phyloP scores from a whole-genome alignment of 2,113 vertebrate species.

The Semnornis frantzii region DNA sequence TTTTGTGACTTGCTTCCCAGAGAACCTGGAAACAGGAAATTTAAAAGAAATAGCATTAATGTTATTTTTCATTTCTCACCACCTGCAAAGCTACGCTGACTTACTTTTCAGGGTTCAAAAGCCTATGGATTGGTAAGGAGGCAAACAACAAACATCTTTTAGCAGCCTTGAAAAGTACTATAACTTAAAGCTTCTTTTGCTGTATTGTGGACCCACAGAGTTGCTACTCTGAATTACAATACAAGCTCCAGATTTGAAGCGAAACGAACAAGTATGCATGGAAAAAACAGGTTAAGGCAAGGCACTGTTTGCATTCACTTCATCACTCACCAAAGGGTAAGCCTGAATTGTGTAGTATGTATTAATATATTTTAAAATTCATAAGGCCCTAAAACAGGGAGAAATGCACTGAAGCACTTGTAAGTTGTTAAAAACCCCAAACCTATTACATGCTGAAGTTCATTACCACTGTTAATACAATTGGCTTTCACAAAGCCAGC shows the following conservation, averaged over 20 bases:
- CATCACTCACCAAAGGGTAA: not conserved
- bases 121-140: not conserved
- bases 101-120: slow-evolving; percentile 19
- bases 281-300: not conserved
- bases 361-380: not conserved
- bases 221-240: not conserved
- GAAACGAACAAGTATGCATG: not conserved
- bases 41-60: slow-evolving; percentile 31
- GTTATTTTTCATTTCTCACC: not conserved
- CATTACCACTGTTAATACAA: slow-evolving; percentile 55
- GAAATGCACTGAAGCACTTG: slow-evolving; percentile 9
- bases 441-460: slow-evolving; percentile 5
- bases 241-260: not conserved
- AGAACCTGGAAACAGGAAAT: not conserved
- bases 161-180: not conserved
- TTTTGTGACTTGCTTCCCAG: slow-evolving; percentile 5
- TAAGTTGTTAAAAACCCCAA: not conserved
- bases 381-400: not conserved
- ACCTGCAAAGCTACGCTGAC: slow-evolving; percentile 10
- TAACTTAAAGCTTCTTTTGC: not conserved
- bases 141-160: slow-evolving; percentile 36
- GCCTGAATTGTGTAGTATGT: not conserved
- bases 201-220: not conserved
- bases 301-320: not conserved
- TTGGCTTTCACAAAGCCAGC: slow-evolving; percentile 55